Base-by-base conservation (phyloP, 2,888 invertebrate species). In the Ochropacha duplaris region DNA sequence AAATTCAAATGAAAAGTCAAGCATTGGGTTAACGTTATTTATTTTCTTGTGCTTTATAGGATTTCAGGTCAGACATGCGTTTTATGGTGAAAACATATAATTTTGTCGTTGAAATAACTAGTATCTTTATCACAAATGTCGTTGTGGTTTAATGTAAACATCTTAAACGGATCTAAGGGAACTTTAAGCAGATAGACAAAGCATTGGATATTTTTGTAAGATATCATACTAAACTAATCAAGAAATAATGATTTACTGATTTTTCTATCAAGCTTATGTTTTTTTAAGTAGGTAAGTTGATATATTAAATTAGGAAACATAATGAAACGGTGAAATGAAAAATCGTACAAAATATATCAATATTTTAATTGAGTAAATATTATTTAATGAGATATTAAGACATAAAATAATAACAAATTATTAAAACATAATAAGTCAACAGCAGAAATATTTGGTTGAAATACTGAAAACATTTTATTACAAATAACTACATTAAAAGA, bases 31-130 rank as follows among this genome's bases (percentile, higher is more conserved):
- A 71, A 71, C 66, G 76, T 78, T 89, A 88, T 90, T 90, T 90
- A 90, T 91, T 89, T 85, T 84, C 78, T 77, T 73, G 59, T 58
- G 65, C 71, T 84, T 86, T 82, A 78, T 90, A 71, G 91, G 85
- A 73, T 81, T 86, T 71, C 75, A 78, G 88, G 90, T 86, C 86
- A 82, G 66, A 72, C 66, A 79, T 71, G 77, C 65, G 78, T 76
- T 73, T 74, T 78, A 68, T 57, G 73, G 83, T 78, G 87, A 86
- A 88, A 88, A 85, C 76, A 65, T 80, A 59, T 79, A 70, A 86
- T 88, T 85, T 80, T 72, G 56, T 64, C 39, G 60, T 66, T 69
- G 59, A 66, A 59, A 60, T 44, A 44, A 44, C 44, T 19, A 44
- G 19, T 65, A 65, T 61, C 61, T 57, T 58, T 64, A 58, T 61